These are phyloP conservation scores for Hoplostethus atlanticus DNA, from an alignment of 2,797 vertebrate species.

Conservation along the genomic window DNA sequence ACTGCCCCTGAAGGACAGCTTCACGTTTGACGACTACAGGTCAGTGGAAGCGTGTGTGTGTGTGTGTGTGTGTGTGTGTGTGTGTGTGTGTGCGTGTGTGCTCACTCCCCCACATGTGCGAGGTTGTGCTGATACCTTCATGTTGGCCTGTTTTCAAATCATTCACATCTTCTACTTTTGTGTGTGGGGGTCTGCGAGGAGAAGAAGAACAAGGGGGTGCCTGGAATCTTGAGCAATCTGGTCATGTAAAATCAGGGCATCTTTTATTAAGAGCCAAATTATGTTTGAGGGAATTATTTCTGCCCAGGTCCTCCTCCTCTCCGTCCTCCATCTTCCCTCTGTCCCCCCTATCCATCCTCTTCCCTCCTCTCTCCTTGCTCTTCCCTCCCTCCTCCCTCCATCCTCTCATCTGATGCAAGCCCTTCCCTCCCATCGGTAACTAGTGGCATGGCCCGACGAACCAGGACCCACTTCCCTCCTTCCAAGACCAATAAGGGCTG, in stretches of 20 bases:
- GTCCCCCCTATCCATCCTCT: not conserved
- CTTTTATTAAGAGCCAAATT: constrained; percentile 73
- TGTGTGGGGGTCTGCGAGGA: not conserved
- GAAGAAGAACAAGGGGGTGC: no score
- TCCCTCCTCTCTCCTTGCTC: not conserved
- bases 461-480: not conserved
- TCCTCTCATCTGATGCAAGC: constrained; percentile 60
- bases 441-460: no score
- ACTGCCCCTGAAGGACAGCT: constrained; percentile 96
- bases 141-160: constrained; percentile 9
- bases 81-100: no score
- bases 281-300: constrained; percentile 76
- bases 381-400: not conserved
- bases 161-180: constrained; percentile 4
- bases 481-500: not conserved
- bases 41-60: constrained; percentile 78
- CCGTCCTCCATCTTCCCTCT: not conserved
- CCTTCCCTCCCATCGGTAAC: constrained; percentile 5
- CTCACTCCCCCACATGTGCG: not conserved
- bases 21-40: constrained; percentile 99
- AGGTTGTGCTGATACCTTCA: not conserved
- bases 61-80: no score
- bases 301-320: constrained; percentile 56
- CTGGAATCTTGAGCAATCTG: constrained; percentile 15
- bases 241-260: constrained; percentile 52